Conservation (phyloP, 2,888 invertebrate genomes). For the Embidobia sp. region DNA sequence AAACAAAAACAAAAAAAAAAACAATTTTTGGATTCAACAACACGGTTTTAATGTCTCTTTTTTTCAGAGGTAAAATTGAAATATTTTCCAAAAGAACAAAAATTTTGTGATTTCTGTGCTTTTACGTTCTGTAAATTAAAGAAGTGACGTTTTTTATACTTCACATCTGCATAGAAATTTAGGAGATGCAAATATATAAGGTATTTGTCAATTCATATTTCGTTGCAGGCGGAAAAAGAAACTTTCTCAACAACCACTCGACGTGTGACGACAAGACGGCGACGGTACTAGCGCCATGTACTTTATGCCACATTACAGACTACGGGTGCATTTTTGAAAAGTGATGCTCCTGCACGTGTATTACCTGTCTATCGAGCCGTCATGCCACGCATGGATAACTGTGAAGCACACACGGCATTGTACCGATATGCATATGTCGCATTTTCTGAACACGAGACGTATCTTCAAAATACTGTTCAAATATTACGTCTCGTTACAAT, state of each 20-base stretch:
- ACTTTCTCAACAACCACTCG: slow-evolving; percentile 44
- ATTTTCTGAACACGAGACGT: slow-evolving; percentile 27
- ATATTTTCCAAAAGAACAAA: too few species aligned
- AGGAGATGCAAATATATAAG: slow-evolving; percentile 8
- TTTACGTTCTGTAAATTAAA: too few species aligned
- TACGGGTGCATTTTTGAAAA: slow-evolving; percentile 52
- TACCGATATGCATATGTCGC: slow-evolving; percentile 51
- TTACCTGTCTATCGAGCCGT: slow-evolving; percentile 60
- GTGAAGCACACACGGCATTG: slow-evolving; percentile 53
- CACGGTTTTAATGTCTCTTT: too few species aligned
- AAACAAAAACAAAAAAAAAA: too few species aligned
- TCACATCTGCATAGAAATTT: slow-evolving; percentile 21
- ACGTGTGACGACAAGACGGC: slow-evolving; percentile 39
- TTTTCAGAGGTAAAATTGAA: too few species aligned
- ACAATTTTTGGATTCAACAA: too few species aligned
- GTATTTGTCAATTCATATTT: slow-evolving; percentile 52
- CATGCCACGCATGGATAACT: slow-evolving; percentile 59
- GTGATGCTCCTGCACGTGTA: slow-evolving; percentile 49
- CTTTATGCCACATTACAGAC: slow-evolving; percentile 50
- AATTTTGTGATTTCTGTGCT: too few species aligned
- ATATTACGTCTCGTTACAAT: slow-evolving; percentile 27
- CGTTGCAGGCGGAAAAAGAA: slow-evolving; percentile 31
- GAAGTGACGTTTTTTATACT: not conserved
- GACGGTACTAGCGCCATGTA: slow-evolving; percentile 55
- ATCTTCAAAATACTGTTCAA: slow-evolving; percentile 46